phyloP scores from a whole-genome alignment of 2,888 invertebrate species.

The Thyatira batis region DNA sequence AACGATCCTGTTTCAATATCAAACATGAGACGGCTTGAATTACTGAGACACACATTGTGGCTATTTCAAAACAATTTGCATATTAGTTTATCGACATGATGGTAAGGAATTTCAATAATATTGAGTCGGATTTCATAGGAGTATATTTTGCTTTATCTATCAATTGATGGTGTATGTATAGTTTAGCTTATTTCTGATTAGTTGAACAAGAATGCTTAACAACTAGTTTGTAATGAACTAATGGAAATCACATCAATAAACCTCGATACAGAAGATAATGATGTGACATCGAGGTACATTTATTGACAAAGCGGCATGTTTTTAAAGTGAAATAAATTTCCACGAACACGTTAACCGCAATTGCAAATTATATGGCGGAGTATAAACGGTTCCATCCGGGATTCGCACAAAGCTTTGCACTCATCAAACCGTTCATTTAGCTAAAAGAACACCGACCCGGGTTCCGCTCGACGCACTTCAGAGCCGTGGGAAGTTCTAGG shows the following conservation, averaged over 20 bases:
- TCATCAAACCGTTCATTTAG: slow-evolving; percentile 31
- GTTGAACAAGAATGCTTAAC: background rate
- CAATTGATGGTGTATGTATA: background rate
- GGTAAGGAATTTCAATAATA: background rate
- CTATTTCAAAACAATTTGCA: slow-evolving; percentile 42
- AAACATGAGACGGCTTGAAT: slow-evolving; percentile 54
- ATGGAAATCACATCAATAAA: background rate
- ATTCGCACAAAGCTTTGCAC: slow-evolving; percentile 35
- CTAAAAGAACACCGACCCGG: slow-evolving; percentile 37
- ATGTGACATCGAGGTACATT: background rate
- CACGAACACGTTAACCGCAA: slow-evolving; percentile 47
- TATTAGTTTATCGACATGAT: slow-evolving; percentile 20
- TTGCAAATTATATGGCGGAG: slow-evolving; percentile 44
- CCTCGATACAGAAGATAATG: background rate
- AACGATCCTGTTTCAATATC: slow-evolving; percentile 56
- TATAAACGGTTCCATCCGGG: slow-evolving; percentile 47
- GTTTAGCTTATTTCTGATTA: background rate
- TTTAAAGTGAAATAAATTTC: slow-evolving; percentile 39
- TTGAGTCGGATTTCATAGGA: background rate
- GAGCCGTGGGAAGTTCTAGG: slow-evolving; percentile 52
- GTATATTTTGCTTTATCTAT: background rate
- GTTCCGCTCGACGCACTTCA: slow-evolving; percentile 50
- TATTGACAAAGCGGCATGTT: slow-evolving; percentile 10
- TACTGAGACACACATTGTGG: slow-evolving; percentile 39
- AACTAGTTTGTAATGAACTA: background rate